Conservation (phyloP, 2,888 invertebrate species). For the Alcis repandata region DNA sequence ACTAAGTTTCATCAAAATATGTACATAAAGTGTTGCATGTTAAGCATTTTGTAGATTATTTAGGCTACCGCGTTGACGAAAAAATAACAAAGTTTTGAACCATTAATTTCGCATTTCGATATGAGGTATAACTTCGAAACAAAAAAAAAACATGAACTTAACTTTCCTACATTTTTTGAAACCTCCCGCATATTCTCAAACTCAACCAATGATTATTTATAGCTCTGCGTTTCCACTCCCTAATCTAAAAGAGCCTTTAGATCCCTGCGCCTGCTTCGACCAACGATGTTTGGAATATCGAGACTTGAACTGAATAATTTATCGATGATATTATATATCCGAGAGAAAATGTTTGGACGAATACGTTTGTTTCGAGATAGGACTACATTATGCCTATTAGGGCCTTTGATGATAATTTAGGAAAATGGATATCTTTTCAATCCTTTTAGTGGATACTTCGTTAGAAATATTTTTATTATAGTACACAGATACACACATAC, state of each 20-base stretch:
- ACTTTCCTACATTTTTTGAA: too few species aligned
- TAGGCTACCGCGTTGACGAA: too few species aligned
- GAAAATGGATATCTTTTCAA: neutral
- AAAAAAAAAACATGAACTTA: too few species aligned
- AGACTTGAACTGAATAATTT: constrained; percentile 67
- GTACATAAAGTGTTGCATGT: too few species aligned
- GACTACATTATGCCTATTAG: constrained; percentile 2
- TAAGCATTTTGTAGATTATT: too few species aligned
- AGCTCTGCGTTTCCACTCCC: neutral
- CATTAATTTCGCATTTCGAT: too few species aligned
- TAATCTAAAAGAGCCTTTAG: constrained; percentile 36
- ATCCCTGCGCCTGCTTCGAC: constrained; percentile 47
- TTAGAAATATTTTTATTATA: neutral
- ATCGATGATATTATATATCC: constrained; percentile 60
- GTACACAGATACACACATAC: too few species aligned
- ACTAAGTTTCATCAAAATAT: too few species aligned
- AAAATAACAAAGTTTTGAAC: too few species aligned
- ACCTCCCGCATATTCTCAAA: too few species aligned
- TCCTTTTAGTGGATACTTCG: neutral
- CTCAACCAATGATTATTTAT: neutral
- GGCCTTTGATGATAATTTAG: neutral
- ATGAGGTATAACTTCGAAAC: too few species aligned
- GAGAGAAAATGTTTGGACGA: constrained; percentile 56
- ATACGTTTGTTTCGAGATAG: constrained; percentile 41
- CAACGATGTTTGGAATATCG: constrained; percentile 57